phyloP scores from a whole-genome alignment of 2,113 vertebrate genomes.

The Pungitius pungitius region DNA sequence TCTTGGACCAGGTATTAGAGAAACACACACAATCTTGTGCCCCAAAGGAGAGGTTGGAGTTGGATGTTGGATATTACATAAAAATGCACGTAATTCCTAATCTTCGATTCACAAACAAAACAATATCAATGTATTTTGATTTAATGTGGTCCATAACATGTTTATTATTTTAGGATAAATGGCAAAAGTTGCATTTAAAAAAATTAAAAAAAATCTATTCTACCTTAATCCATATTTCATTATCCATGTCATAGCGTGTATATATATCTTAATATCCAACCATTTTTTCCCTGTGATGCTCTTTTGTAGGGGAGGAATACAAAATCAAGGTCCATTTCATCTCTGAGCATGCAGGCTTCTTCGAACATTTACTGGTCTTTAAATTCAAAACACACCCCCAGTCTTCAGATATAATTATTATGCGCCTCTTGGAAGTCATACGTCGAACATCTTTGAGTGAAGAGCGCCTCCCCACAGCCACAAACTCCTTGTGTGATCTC shows the following conservation, averaged over 20 bases:
- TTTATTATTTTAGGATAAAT: background rate
- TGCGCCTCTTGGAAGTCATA: slow-evolving; percentile 28
- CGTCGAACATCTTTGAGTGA: background rate
- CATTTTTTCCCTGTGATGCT: background rate
- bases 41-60: background rate
- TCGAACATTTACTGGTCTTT: slow-evolving; percentile 32
- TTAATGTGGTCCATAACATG: background rate
- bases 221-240: background rate
- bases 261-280: background rate
- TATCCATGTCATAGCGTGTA: background rate
- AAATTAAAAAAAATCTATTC: background rate
- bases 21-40: background rate
- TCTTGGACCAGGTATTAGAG: slow-evolving; percentile 21
- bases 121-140: background rate
- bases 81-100: background rate
- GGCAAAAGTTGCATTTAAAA: background rate
- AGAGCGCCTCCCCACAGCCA: background rate
- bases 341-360: slow-evolving; percentile 20
- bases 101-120: background rate
- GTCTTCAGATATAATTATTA: slow-evolving; percentile 4
- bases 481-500: background rate
- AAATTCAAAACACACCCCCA: background rate
- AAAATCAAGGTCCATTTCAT: slow-evolving; percentile 16
- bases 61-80: background rate
- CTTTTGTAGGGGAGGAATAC: slow-evolving; percentile 14